phyloP scores from a whole-genome alignment of 2,888 invertebrate species.

The Drosophila barbarae region DNA sequence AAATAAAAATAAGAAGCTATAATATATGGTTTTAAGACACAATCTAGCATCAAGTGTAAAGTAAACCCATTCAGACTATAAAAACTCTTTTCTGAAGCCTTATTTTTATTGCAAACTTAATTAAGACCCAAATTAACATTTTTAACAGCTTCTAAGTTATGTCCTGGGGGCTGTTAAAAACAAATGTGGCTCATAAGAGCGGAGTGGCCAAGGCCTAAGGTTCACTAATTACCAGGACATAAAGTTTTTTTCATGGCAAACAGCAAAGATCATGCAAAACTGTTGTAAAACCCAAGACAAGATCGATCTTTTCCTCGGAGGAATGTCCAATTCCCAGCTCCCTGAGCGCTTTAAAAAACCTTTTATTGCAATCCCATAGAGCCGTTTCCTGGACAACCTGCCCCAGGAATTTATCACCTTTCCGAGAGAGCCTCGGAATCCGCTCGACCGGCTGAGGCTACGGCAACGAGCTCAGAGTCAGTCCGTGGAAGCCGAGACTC shows the following conservation, averaged over 20 bases:
- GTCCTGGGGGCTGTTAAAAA: background rate
- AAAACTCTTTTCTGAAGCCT: background rate
- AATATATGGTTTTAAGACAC: background rate
- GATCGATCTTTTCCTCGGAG: background rate
- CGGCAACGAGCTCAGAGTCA: background rate
- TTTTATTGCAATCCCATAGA: background rate
- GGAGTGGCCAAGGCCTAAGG: background rate
- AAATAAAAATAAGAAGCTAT: too few relatives aligned
- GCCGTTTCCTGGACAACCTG: constrained; percentile 49
- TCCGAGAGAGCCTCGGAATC: constrained; percentile 45
- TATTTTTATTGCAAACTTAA: background rate
- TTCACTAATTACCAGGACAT: constrained; percentile 3
- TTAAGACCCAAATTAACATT: constrained; percentile 5
- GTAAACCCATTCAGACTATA: background rate
- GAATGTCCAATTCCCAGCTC: constrained; percentile 5
- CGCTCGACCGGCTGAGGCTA: constrained; percentile 7
- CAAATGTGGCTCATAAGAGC: background rate
- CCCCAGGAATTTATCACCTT: constrained; percentile 70
- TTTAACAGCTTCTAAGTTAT: constrained; percentile 1
- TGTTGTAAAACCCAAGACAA: constrained; percentile 1
- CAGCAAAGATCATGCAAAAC: constrained; percentile 15
- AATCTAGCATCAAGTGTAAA: background rate
- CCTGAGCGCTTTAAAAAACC: background rate
- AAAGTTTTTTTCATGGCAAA: background rate
- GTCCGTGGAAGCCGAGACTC: constrained; percentile 22